Conservation (phyloP, 2,888 invertebrate species). For the Andrena bucephala region DNA sequence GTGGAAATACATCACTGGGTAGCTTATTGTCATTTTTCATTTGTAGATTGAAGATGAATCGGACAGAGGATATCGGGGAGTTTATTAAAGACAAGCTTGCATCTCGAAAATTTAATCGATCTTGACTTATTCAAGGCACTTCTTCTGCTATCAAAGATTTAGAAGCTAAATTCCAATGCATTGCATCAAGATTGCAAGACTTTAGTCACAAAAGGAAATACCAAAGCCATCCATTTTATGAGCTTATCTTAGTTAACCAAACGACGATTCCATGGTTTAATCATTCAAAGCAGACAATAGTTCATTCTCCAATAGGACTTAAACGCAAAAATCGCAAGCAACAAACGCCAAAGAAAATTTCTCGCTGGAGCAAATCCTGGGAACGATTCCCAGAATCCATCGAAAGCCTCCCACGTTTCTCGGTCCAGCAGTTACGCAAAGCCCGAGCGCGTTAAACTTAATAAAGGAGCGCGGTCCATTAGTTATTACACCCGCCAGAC, state of each 20-base stretch:
- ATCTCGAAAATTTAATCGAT: too few relatives aligned
- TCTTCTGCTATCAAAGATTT: too few relatives aligned
- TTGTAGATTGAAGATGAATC: not conserved
- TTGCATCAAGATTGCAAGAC: too few relatives aligned
- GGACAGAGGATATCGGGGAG: not conserved
- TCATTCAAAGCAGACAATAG: too few relatives aligned
- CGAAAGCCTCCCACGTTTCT: not conserved
- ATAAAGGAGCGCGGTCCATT: constrained; percentile 1
- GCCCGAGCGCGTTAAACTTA: constrained; percentile 3
- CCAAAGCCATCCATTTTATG: too few relatives aligned
- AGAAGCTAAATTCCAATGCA: too few relatives aligned
- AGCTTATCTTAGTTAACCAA: too few relatives aligned
- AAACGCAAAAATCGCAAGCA: not conserved
- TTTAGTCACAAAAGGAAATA: too few relatives aligned
- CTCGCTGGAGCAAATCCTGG: not conserved
- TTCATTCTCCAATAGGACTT: not conserved
- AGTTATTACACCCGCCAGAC: not conserved
- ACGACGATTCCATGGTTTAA: too few relatives aligned
- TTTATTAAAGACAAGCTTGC: not conserved
- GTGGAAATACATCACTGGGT: not conserved
- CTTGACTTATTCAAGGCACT: too few relatives aligned
- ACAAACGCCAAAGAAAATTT: not conserved
- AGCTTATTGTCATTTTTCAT: not conserved
- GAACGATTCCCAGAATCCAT: not conserved
- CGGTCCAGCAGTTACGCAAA: not conserved